These are phyloP conservation scores for Umimayanthus kanabou DNA, from an alignment of 92 coral and sea anemone species.

Conservation along the genomic window DNA sequence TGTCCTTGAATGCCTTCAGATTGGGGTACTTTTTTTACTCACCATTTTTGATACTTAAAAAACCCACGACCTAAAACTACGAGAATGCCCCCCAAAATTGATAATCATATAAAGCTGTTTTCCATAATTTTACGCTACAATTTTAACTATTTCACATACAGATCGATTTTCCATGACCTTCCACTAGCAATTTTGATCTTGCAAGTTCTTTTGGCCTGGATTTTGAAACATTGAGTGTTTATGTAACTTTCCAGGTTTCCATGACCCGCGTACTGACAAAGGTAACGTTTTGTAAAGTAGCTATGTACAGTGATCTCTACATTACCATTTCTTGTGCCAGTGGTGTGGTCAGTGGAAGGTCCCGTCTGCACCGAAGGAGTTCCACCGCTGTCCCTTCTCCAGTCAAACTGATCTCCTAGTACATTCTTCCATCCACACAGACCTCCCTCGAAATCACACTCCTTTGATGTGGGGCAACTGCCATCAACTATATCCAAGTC, in stretches of 20 bases:
- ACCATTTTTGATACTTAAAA: too few species aligned
- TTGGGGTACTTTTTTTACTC: too few species aligned
- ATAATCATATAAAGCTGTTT: too few species aligned
- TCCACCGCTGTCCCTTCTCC: conserved; percentile 88
- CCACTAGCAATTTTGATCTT: too few species aligned
- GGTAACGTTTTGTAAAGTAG: too few species aligned
- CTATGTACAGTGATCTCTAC: background rate
- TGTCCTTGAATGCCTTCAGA: too few species aligned
- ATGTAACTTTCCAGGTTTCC: background rate
- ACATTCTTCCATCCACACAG: conserved; percentile 77
- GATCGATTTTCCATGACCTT: too few species aligned
- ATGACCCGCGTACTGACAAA: background rate
- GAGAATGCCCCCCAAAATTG: too few species aligned
- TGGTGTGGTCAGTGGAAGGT: conserved; percentile 88
- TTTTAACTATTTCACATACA: too few species aligned
- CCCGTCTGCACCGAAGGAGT: conserved; percentile 88
- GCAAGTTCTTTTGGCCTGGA: conserved; percentile 46
- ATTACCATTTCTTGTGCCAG: conserved; percentile 88
- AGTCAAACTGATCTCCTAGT: conserved; percentile 86
- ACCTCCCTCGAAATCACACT: conserved; percentile 90
- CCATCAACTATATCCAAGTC: conserved; percentile 87
- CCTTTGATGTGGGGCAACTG: conserved; percentile 73
- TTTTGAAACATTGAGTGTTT: too few species aligned
- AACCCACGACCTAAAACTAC: too few species aligned
- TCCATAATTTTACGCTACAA: too few species aligned